Conservation (phyloP, 1,140 invertebrate species). For the Drosophila rufa region DNA sequence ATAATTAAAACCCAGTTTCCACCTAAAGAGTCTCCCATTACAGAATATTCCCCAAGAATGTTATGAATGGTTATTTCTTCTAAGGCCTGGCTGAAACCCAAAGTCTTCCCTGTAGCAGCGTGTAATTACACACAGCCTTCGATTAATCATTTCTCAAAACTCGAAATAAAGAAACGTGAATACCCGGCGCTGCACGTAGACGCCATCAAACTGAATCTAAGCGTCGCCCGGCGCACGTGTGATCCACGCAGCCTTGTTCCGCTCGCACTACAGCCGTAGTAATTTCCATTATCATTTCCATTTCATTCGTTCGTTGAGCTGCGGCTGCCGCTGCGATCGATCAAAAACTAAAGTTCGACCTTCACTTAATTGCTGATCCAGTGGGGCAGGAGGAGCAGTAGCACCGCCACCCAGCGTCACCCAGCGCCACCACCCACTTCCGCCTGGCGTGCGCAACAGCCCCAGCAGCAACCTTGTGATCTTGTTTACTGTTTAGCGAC, state of each 20-base stretch:
- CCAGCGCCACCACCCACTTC: slow-evolving; percentile 58
- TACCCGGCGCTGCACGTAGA: slow-evolving; percentile 58
- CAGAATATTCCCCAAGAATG: not conserved
- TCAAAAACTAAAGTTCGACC: slow-evolving; percentile 60
- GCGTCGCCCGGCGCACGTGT: slow-evolving; percentile 64
- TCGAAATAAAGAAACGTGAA: slow-evolving; percentile 58
- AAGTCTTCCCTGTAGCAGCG: slow-evolving; percentile 9
- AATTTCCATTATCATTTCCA: slow-evolving; percentile 20
- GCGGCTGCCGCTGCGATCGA: slow-evolving; percentile 30
- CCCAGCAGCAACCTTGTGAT: slow-evolving; percentile 71
- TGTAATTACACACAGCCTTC: slow-evolving; percentile 59
- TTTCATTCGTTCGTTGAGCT: slow-evolving; percentile 20
- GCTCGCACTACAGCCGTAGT: slow-evolving; percentile 1
- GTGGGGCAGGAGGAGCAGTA: slow-evolving; percentile 5
- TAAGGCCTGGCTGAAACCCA: not conserved
- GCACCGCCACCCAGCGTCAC: slow-evolving; percentile 1
- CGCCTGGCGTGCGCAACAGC: slow-evolving; percentile 75
- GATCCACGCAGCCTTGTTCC: slow-evolving; percentile 68
- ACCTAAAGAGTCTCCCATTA: not conserved
- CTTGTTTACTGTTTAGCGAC: slow-evolving; percentile 83
- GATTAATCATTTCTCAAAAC: slow-evolving; percentile 32
- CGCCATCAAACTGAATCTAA: slow-evolving; percentile 67
- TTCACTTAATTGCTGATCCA: slow-evolving; percentile 65
- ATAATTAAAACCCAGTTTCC: not conserved
- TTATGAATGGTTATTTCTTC: slow-evolving; percentile 11